Base-by-base conservation (phyloP, 1,140 invertebrate genomes). In the Hyposmocoma kahamanoa region DNA sequence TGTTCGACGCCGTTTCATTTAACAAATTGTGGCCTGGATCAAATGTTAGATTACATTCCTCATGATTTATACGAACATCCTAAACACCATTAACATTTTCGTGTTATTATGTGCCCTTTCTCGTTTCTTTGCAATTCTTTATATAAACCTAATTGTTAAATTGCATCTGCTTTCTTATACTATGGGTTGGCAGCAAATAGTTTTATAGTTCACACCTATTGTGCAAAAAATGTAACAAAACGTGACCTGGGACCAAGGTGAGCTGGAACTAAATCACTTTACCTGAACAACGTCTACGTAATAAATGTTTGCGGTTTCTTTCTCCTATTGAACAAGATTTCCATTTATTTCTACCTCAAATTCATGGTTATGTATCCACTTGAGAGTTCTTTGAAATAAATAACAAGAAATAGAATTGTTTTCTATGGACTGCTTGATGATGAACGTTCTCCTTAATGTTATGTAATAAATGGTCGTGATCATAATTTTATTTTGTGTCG, bases 401-500 rank as follows among this genome's bases (percentile, higher is more conserved):
- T 26, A 26, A 5, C 24, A 26, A 6, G 24, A 6, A 26, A 26
- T 36, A 36, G 13, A 36, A 15, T 36, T 15, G 11, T 26, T 26
- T 11, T 26, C 11, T 11, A 26, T 5, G 11, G 11, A 26, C 5
- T 26, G 11, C 5, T 26, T 26, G 24, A 26, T 11, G 24, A 6
- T 26, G 5, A 11, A 26, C 11, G 24, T 26, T 26, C 11, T 11
- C 5, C 5, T 6, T 13, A 36, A 36, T 15, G 13, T 36, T 8
- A 17, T 36, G 15, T 17, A 36, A 36, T 36, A 36, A 36, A 36
- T 36, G 32, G 50, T 64, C 56, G 57, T 62, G 61, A 68, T 74
- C 67, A 69, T 77, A 71, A 77, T 77, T 74, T 74, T 65, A 67
- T 68, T 64, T 56, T 60, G 62, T 64, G 66, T 63, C 56, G 48